A percentile compares a stretch with the other conserved stretches of the same genome.
These are phyloP conservation scores for Cryptotis parvus DNA, from an alignment of 2,113 vertebrate species.

Conservation along the genomic window DNA sequence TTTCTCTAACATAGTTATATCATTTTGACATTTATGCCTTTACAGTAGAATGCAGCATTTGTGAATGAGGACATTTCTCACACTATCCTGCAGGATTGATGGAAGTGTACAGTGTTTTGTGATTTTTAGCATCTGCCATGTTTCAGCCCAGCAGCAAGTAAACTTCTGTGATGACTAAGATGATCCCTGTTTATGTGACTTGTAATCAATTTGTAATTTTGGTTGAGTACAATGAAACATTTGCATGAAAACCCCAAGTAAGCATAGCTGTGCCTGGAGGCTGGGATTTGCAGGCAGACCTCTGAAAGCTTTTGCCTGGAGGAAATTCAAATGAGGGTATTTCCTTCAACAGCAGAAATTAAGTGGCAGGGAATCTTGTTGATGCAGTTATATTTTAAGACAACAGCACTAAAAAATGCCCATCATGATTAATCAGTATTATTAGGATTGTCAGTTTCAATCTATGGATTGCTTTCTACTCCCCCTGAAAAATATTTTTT, in stretches of 20 bases:
- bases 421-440: slow-evolving; percentile 64
- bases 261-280: neutral
- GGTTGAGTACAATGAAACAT: slow-evolving; percentile 40
- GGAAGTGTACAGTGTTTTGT: neutral
- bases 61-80: slow-evolving; percentile 8
- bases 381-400: slow-evolving; percentile 62
- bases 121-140: slow-evolving; percentile 38
- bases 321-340: slow-evolving; percentile 54
- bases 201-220: slow-evolving; percentile 62
- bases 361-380: slow-evolving; percentile 45
- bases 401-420: slow-evolving; percentile 56
- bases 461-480: slow-evolving; percentile 37
- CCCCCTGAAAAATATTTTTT: slow-evolving; percentile 3
- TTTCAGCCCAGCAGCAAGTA: slow-evolving; percentile 56
- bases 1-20: neutral
- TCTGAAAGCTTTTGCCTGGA: slow-evolving; percentile 29
- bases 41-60: neutral
- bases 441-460: slow-evolving; percentile 61
- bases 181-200: slow-evolving; percentile 55
- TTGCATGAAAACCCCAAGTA: slow-evolving; percentile 37
- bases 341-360: slow-evolving; percentile 47
- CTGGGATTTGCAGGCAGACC: neutral
- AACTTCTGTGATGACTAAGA: slow-evolving; percentile 60
- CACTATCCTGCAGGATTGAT: neutral
- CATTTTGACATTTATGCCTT: neutral